Base-by-base conservation (phyloP, 2,113 vertebrate species). In the Solea senegalensis region DNA sequence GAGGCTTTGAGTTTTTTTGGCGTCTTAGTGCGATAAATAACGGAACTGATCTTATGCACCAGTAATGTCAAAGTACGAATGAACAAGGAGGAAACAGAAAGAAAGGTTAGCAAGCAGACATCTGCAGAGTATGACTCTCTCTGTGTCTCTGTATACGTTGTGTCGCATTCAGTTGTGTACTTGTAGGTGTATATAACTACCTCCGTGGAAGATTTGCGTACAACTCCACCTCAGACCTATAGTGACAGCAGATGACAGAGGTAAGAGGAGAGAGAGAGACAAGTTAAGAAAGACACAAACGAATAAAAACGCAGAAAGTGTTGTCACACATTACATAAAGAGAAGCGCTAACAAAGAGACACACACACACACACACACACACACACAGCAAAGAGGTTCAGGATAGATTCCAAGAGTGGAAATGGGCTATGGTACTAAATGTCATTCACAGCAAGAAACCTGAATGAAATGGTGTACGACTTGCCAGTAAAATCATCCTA, bases 151-250 rank as follows among this genome's bases (percentile, higher is more conserved):
- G 12, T 69, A 3, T 65, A 45, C 69, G 27, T 64, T 62, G 52
- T 76, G 46, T 76, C 28, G 61, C 39, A 50, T 40, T 63, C 15
- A 78, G 74, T 76, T 79, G 52, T 77, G 73, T 83, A 50, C 68
- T 78, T 83, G 66, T 80, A 68, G 34, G 78, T 84, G 76, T 84
- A 74, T 61, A 80, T 88, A 91, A 90, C 90, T 93, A 93, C 92
- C 92, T 93, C 89, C 92, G 88, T 77, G 92, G 92, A 91, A 93
- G 92, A 63, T 91, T 91, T 88, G 92, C 91, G 86, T 93, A 93
- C 89, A 93, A 91, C 86, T 93, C 92, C 91, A 93, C 91, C 76
- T 93, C 92, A 90, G 92, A 92, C 92, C 92, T 93, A 90, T 83
- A 91, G 82, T 82, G 82, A 86, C 81, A 82, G 80, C 77, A 83